Evolutionary conservation across 2,888 invertebrate genomes (phyloP).

Genomic region (Xiphydria camelus): DNA sequence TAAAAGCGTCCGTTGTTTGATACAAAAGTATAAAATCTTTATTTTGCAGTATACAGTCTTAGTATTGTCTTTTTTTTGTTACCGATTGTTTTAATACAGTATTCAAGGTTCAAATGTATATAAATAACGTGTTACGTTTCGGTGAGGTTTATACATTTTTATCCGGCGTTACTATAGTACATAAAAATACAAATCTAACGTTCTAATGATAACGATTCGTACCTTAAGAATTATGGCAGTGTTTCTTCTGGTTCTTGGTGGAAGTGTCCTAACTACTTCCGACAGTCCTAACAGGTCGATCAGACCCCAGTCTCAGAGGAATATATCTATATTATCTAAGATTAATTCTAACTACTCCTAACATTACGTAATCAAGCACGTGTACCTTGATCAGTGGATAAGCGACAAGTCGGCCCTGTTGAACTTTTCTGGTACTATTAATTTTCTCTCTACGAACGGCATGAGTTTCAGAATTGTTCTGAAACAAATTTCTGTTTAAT

Average conservation of each 20-base stretch:
- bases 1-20: no score
- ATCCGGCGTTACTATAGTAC: constrained; percentile 27
- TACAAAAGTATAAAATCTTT: constrained; percentile 45
- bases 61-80: constrained; percentile 1
- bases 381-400: no score
- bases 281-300: constrained; percentile 31
- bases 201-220: neutral
- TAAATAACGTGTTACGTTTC: constrained; percentile 30
- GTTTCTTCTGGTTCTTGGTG: constrained; percentile 42
- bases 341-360: constrained; percentile 1
- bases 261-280: constrained; percentile 32
- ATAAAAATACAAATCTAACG: constrained; percentile 32
- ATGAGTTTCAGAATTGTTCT: no score
- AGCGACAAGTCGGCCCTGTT: no score
- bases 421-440: no score
- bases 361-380: no score
- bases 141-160: constrained; percentile 28
- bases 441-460: no score
- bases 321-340: constrained; percentile 14
- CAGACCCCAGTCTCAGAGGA: constrained; percentile 44
- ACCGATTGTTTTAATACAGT: constrained; percentile 1
- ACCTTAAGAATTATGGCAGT: constrained; percentile 43
- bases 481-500: no score
- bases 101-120: constrained; percentile 10
- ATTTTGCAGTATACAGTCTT: constrained; percentile 22